Conservation (phyloP, 2,797 vertebrate species). For the Lacerta bilineata region DNA sequence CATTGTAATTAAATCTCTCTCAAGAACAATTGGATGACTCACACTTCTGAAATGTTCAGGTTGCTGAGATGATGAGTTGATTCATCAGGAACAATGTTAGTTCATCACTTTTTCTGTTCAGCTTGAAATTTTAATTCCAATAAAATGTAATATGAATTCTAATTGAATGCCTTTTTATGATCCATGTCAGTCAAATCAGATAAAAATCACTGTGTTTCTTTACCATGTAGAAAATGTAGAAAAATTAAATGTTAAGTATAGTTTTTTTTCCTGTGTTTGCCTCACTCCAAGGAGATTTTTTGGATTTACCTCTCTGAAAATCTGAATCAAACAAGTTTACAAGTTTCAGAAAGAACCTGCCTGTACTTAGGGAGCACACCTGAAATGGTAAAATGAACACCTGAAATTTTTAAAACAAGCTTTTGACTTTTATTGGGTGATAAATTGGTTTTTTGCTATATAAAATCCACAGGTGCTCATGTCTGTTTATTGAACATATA, state of each 20-base stretch:
- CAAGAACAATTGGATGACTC: constrained; percentile 39
- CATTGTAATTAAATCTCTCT: constrained; percentile 51
- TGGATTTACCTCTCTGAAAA: constrained; percentile 8
- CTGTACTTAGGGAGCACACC: constrained; percentile 44
- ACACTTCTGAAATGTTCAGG: constrained; percentile 63
- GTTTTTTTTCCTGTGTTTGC: constrained; percentile 39
- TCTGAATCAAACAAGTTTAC: not conserved
- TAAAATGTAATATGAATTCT: constrained; percentile 71
- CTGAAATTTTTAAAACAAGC: constrained; percentile 74
- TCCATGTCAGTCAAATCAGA: constrained; percentile 58
- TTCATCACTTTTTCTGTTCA: constrained; percentile 77
- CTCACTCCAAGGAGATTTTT: constrained; percentile 23
- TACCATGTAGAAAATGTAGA: constrained; percentile 27
- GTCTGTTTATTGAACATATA: constrained; percentile 64
- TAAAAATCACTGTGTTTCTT: constrained; percentile 44
- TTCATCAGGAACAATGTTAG: constrained; percentile 77
- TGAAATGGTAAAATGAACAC: constrained; percentile 67
- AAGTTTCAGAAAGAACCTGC: constrained; percentile 38
- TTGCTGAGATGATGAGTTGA: constrained; percentile 74
- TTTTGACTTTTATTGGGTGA: constrained; percentile 76
- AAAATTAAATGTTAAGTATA: constrained; percentile 48
- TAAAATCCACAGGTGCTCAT: constrained; percentile 75
- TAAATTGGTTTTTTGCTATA: constrained; percentile 75
- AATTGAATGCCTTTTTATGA: constrained; percentile 72
- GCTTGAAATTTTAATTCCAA: constrained; percentile 75